phyloP scores from a whole-genome alignment of 2,113 vertebrate species.

The Catharus bicknelli region DNA sequence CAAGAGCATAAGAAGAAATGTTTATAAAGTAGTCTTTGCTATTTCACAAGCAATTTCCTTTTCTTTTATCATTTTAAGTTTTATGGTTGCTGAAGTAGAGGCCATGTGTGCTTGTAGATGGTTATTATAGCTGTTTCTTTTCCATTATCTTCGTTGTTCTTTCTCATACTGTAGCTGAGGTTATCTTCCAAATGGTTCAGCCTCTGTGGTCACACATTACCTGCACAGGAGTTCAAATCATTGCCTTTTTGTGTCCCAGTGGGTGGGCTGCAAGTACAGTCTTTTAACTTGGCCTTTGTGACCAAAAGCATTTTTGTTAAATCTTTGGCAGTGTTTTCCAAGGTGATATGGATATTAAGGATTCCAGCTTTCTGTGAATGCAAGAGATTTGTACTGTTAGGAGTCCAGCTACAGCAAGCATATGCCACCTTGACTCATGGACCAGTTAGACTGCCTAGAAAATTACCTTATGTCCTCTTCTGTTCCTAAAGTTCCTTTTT shows the following conservation, averaged over 20 bases:
- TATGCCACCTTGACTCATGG: background rate
- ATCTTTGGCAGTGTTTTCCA: background rate
- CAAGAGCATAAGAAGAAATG: background rate
- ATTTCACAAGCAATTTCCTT: slow-evolving; percentile 12
- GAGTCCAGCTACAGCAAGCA: background rate
- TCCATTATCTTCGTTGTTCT: background rate
- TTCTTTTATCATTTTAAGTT: slow-evolving; percentile 27
- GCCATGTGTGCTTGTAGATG: background rate
- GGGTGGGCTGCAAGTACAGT: background rate
- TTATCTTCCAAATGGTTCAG: background rate
- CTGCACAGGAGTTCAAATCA: background rate
- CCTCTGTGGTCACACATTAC: background rate
- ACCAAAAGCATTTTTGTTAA: background rate
- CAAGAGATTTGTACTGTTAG: background rate
- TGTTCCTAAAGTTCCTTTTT: background rate
- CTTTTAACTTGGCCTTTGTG: background rate
- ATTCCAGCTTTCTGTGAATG: background rate
- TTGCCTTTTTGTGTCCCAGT: background rate
- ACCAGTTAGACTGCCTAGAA: background rate
- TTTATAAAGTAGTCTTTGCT: background rate
- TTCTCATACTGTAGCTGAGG: background rate
- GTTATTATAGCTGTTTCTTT: slow-evolving; percentile 22
- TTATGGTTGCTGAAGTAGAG: slow-evolving; percentile 1
- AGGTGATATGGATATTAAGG: background rate
- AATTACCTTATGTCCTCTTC: background rate